These are phyloP conservation scores for Cryptocheilus praepositus DNA, from an alignment of 2,888 invertebrate species.

Conservation along the genomic window DNA sequence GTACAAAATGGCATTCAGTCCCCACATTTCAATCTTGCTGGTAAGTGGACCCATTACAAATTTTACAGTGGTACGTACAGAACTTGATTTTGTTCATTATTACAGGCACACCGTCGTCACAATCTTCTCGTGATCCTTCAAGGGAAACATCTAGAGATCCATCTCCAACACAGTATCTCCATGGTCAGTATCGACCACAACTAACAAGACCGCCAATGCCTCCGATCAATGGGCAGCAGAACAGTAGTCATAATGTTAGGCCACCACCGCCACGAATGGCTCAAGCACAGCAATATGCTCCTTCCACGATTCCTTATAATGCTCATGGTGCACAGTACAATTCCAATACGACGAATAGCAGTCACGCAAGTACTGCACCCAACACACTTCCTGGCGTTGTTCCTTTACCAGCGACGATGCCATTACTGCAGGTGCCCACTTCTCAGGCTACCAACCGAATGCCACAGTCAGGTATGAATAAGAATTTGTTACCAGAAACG, in stretches of 20 bases:
- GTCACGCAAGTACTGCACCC: slow-evolving; percentile 6
- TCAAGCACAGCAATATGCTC: slow-evolving; percentile 24
- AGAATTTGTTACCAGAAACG: slow-evolving; percentile 20
- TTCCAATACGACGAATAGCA: slow-evolving; percentile 13
- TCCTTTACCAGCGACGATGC: slow-evolving; percentile 12
- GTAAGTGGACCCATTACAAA: slow-evolving; percentile 44
- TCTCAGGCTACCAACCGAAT: slow-evolving; percentile 23
- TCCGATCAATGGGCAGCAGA: slow-evolving; percentile 64
- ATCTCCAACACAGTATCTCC: slow-evolving; percentile 70
- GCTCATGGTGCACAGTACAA: slow-evolving; percentile 19
- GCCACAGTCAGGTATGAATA: slow-evolving; percentile 19
- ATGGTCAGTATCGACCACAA: slow-evolving; percentile 63
- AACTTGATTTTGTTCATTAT: slow-evolving; percentile 24
- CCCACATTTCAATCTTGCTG: slow-evolving; percentile 60
- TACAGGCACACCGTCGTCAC: slow-evolving; percentile 72
- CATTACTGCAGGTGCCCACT: neutral
- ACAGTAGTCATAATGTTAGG: slow-evolving; percentile 37
- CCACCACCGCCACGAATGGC: slow-evolving; percentile 28
- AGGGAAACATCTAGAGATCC: slow-evolving; percentile 71
- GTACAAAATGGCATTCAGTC: slow-evolving; percentile 66
- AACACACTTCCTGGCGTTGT: slow-evolving; percentile 16
- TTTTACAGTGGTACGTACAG: neutral
- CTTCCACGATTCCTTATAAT: slow-evolving; percentile 20
- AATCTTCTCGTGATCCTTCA: slow-evolving; percentile 76
- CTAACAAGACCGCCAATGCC: slow-evolving; percentile 60